A percentile compares a stretch with the other conserved stretches of the same genome.
Evolutionary conservation across 1,140 invertebrate species (phyloP).

Genomic region (Trachelipus rathkii): DNA sequence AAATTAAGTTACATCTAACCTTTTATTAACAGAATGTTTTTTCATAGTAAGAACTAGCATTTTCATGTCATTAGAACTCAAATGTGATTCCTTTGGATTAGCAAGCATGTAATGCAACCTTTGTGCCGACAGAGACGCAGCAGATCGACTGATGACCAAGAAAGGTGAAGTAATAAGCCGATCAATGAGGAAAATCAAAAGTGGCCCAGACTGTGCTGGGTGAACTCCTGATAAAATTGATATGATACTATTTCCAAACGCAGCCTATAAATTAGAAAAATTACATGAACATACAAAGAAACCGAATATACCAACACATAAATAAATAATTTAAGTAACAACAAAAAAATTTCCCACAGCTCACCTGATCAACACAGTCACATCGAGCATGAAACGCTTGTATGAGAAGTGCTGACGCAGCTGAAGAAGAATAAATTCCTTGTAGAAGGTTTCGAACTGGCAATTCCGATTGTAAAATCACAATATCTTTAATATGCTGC

Average conservation of each 20-base stretch:
- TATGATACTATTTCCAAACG: conserved; percentile 37
- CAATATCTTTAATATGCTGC: conserved; percentile 65
- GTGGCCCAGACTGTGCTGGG: conserved; percentile 60
- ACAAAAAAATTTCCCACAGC: not conserved
- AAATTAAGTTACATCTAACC: conserved; percentile 49
- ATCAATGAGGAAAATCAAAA: conserved; percentile 60
- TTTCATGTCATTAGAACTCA: conserved; percentile 59
- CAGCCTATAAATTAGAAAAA: conserved; percentile 31
- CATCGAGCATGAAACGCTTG: conserved; percentile 62
- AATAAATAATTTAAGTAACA: no score
- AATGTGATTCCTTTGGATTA: conserved; percentile 53
- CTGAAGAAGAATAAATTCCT: conserved; percentile 62
- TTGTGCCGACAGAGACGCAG: conserved; percentile 60
- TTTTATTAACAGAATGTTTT: conserved; percentile 54
- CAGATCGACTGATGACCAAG: conserved; percentile 59
- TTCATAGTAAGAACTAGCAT: conserved; percentile 57
- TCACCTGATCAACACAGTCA: conserved; percentile 53
- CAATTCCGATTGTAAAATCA: conserved; percentile 59
- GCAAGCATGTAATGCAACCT: conserved; percentile 62
- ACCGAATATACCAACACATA: no score
- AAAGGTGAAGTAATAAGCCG: conserved; percentile 60
- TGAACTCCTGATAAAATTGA: conserved; percentile 62
- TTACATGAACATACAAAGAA: not conserved
- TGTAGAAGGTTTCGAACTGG: conserved; percentile 63
- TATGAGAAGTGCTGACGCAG: conserved; percentile 66